phyloP scores from a whole-genome alignment of 2,113 vertebrate species.

The Callaeas wilsoni region DNA sequence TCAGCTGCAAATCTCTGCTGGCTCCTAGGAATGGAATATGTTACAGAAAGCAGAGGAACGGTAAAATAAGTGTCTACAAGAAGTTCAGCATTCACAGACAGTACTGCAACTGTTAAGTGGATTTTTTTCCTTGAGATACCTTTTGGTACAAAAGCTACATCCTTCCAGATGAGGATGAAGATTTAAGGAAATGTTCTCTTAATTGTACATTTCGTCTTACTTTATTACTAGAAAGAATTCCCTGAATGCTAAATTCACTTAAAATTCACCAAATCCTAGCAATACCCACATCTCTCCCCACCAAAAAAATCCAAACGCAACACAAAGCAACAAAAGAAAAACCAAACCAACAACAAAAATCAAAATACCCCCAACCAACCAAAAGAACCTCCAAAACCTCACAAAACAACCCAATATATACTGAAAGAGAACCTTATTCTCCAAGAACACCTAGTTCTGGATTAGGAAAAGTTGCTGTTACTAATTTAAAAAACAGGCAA shows the following conservation, averaged over 20 bases:
- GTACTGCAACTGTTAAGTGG: not conserved
- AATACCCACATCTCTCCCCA: rapidly evolving
- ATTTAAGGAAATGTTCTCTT: not conserved
- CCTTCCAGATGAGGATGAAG: not conserved
- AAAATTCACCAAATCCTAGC: not conserved
- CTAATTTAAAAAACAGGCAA: not conserved
- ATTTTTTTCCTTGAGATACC: not conserved
- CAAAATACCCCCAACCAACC: no score
- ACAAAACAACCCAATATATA: not conserved
- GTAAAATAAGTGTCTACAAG: not conserved
- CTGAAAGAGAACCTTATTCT: not conserved
- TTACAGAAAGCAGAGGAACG: not conserved
- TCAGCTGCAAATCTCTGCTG: not conserved
- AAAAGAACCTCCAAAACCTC: not conserved
- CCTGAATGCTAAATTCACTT: not conserved
- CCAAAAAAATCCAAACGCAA: rapidly evolving
- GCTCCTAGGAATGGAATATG: not conserved
- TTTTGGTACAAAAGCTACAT: not conserved
- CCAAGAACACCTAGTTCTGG: not conserved
- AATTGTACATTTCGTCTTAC: not conserved
- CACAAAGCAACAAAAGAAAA: not conserved
- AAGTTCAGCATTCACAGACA: not conserved
- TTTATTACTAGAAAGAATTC: not conserved
- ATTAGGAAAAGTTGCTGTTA: not conserved
- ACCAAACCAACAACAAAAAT: rapidly evolving